Base-by-base conservation (phyloP, 2,797 vertebrate genomes). In the Eulemur albifrons region DNA sequence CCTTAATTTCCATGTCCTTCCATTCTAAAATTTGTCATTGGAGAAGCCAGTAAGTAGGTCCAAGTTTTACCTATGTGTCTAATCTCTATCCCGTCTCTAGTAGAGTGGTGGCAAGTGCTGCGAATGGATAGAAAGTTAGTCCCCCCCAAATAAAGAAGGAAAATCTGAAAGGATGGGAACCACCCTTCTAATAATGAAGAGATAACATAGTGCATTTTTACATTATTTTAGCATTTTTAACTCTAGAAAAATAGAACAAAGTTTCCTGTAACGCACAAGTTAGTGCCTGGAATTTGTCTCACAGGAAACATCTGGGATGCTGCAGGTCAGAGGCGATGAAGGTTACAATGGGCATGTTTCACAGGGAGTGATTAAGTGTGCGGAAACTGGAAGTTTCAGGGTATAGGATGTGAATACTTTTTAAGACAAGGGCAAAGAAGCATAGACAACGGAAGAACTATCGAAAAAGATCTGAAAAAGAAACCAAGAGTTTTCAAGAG, bases 221-320 rank as follows among this genome's bases (percentile, higher is more conserved):
- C 59, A 76, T 70, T 73, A 57, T 80, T 94, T 83, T 96, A 93
- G 70, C 90, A 81, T 97, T 98, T 97, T 81, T 54, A 84, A 72
- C 40, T 94, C 65, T 30, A 90, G 93, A 14, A 61, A 40, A 82
- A 92, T 85, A 83, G 73, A 90, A 43, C 67, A 38, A 54, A 43
- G 54, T 57, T 97, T 97, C 96, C 96, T 97, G 95, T 91, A 93
- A 67, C 96, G 87, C 85, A 45, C 67, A 95, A 96, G 91, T 75
- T 85, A 95, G 95, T 0, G 73, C 85, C 83, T 85, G 80, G 35
- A 76, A 54, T 96, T 84, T 91, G 96, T 87, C 97, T 96, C 97
- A 97, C 98, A 98, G 98, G 98, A 99, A 98, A 98, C 98, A 98
- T 98, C 98, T 99, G 98, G 97, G 85, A 57, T 96, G 94, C 80